Percentiles rank a stretch among this genome's conserved stretches.
phyloP scores from a whole-genome alignment of 2,888 invertebrate genomes.

The Torymus auratus region DNA sequence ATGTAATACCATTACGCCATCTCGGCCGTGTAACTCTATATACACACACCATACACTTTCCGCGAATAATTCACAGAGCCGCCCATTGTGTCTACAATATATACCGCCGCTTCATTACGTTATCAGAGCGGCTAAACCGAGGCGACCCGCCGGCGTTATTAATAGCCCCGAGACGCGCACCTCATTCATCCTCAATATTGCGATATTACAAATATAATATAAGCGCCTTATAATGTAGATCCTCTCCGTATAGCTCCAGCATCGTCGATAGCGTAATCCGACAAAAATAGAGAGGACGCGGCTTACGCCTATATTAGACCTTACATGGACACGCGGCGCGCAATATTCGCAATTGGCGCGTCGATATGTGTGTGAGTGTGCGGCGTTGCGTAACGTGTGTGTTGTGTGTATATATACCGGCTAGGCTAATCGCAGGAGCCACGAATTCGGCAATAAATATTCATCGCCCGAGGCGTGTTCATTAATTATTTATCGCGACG shows the following conservation, averaged over 20 bases:
- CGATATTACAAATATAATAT: no score
- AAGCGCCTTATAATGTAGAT: neutral
- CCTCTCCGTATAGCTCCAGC: neutral
- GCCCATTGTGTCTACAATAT: no score
- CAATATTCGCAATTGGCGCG: slow-evolving; percentile 40
- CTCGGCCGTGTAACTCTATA: no score
- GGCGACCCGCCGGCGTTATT: no score
- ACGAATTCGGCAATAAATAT: slow-evolving; percentile 35
- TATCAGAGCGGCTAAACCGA: no score
- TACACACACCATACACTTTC: no score
- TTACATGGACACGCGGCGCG: slow-evolving; percentile 40
- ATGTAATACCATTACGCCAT: no score
- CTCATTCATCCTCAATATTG: no score
- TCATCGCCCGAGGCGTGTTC: neutral
- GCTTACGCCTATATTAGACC: slow-evolving; percentile 20
- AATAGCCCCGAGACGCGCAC: no score
- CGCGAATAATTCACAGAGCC: no score
- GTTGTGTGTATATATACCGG: neutral
- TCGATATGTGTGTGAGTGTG: neutral
- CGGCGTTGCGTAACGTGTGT: slow-evolving; percentile 28
- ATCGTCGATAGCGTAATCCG: slow-evolving; percentile 35
- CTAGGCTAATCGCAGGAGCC: slow-evolving; percentile 11
- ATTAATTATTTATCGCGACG: slow-evolving; percentile 20
- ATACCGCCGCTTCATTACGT: no score
- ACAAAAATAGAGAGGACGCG: slow-evolving; percentile 36